These are phyloP conservation scores for Microtus oregoni DNA, from an alignment of 2,113 vertebrate genomes.

Conservation along the genomic window DNA sequence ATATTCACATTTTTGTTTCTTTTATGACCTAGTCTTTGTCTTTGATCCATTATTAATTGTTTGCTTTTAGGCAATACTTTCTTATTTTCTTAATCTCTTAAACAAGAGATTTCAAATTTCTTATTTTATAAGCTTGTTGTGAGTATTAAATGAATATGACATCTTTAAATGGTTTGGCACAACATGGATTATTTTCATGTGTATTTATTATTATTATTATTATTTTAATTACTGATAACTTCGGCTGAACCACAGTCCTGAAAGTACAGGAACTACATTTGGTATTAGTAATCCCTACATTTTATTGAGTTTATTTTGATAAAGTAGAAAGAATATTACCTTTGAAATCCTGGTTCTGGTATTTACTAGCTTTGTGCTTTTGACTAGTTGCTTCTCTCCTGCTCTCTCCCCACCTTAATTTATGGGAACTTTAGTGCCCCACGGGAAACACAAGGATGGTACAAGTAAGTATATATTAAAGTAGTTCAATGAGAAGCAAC, in stretches of 20 bases:
- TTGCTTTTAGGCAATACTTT: not conserved
- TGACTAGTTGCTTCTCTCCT: not conserved
- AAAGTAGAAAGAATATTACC: too few relatives aligned
- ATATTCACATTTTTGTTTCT: not conserved
- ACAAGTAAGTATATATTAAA: not conserved
- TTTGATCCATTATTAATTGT: not conserved
- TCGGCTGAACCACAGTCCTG: not conserved
- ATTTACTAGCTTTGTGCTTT: not conserved
- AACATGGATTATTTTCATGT: not conserved
- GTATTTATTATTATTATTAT: not conserved
- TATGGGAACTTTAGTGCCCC: not conserved
- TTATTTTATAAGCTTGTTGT: not conserved
- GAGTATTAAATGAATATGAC: not conserved
- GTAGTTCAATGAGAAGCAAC: not conserved
- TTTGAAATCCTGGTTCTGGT: not conserved
- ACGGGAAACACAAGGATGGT: not conserved
- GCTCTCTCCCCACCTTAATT: not conserved
- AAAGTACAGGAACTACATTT: not conserved
- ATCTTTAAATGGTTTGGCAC: not conserved
- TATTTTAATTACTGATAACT: not conserved
- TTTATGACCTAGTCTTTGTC: not conserved
- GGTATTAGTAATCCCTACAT: not conserved
- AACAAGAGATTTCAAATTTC: not conserved
- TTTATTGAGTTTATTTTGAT: not conserved
- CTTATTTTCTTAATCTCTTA: not conserved